These are phyloP conservation scores for Ceramica pisi DNA, from an alignment of 2,888 invertebrate species.

Conservation along the genomic window DNA sequence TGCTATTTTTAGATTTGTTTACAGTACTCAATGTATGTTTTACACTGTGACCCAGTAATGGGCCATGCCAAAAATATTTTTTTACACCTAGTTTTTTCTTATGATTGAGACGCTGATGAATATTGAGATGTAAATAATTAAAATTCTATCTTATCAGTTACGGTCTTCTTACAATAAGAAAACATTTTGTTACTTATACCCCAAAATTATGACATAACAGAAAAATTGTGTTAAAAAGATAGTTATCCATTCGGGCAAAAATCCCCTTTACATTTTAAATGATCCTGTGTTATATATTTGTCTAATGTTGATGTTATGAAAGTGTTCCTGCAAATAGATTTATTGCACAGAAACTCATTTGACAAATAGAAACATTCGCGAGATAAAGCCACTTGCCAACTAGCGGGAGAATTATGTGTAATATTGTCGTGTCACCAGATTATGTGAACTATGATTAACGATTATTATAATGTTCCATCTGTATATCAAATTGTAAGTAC, in stretches of 20 bases:
- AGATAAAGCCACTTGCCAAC: conserved; percentile 50
- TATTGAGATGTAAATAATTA: too few species aligned
- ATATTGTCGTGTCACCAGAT: conserved; percentile 36
- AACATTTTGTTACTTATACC: too few species aligned
- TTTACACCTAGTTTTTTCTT: conserved; percentile 10
- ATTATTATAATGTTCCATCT: conserved; percentile 12
- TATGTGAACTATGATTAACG: conserved; percentile 31
- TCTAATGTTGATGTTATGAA: not conserved
- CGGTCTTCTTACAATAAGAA: too few species aligned
- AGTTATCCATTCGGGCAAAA: not conserved
- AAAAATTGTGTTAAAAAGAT: not conserved
- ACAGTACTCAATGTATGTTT: conserved; percentile 42
- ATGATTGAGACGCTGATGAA: not conserved
- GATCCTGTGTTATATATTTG: conserved; percentile 1
- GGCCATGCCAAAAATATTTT: conserved; percentile 41
- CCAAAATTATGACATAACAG: not conserved
- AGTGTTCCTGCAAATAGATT: conserved; percentile 38
- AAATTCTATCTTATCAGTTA: too few species aligned
- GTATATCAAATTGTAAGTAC: not conserved
- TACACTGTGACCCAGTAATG: conserved; percentile 59
- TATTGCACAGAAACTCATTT: conserved; percentile 43
- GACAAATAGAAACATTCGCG: conserved; percentile 35
- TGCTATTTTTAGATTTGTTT: conserved; percentile 58
- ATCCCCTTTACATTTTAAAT: conserved; percentile 19
- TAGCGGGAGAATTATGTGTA: conserved; percentile 30